Evolutionary conservation across 1,140 invertebrate genomes (phyloP), one percentile per base, ranked within the genome.

Genomic region (Papilio aristodemus): DNA sequence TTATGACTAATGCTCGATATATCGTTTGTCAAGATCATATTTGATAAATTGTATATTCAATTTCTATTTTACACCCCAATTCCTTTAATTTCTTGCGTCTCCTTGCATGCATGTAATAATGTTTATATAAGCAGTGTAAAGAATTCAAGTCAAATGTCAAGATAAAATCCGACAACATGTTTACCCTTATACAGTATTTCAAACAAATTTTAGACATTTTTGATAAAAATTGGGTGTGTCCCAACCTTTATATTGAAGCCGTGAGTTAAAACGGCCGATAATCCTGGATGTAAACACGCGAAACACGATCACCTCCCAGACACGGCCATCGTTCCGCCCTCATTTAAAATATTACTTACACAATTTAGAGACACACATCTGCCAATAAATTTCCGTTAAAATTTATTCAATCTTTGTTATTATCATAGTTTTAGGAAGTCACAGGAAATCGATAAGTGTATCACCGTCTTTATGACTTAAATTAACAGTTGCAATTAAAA

Each of bases 211-310:
- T 36, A 63, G 60, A 39, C 58, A 10, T 37, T 27, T 58, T 32
- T 13, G 39, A 36, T 2, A 17, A 27, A 22, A 54, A 17, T 62
- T 62, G 58, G 32, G 67, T 90, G 80, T 85, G 62, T 19, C 77
- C 36, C 58, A 39, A 46, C 4, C 76, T 43, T 82, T 73, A 84
- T 22, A 50, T 68, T 72, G 74, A 81, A 81, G 81, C 88, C 89
- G 89, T 91, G 89, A 90, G 86, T 82, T 76, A 83, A 85, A 81
- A 77, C 80, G 76, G 81, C 84, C 75, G 89, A 90, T 91, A 91
- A 89, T 85, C 80, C 87, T 80, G 84, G 81, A 89, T 89, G 86
- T 90, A 87, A 89, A 91, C 89, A 91, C 86, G 89, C 87, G 85
- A 90, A 90, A 90, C 89, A 91, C 89, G 89, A 91, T 88, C 87